Percentiles rank a stretch among this genome's conserved stretches.
Conservation (phyloP, 2,113 vertebrate genomes). For the Zapornia atra region DNA sequence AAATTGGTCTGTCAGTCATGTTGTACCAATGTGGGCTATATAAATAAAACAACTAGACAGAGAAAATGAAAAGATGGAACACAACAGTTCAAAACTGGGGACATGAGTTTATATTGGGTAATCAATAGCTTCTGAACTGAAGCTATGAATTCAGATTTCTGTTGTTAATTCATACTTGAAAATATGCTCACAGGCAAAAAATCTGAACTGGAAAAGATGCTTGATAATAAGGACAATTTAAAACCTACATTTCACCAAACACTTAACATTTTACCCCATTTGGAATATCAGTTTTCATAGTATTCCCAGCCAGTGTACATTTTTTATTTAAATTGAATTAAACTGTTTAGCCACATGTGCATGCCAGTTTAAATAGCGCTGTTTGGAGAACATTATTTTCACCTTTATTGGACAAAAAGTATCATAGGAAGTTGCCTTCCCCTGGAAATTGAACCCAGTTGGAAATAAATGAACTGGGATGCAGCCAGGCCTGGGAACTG, state of each 20-base stretch:
- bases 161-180: neutral
- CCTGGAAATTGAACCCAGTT: slow-evolving; percentile 18
- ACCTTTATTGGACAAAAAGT: slow-evolving; percentile 22
- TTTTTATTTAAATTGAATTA: slow-evolving; percentile 48
- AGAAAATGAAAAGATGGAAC: neutral
- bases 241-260: slow-evolving; percentile 9
- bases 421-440: neutral
- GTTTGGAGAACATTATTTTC: slow-evolving; percentile 48
- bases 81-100: neutral
- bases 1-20: neutral
- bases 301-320: slow-evolving; percentile 9
- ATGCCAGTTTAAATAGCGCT: slow-evolving; percentile 47
- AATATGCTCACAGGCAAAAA: neutral
- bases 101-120: neutral
- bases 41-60: neutral
- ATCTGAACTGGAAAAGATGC: neutral
- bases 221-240: slow-evolving; percentile 2
- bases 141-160: neutral
- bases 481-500: neutral
- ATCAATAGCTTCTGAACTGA: neutral
- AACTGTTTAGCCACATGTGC: slow-evolving; percentile 18
- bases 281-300: slow-evolving; percentile 39
- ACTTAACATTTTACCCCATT: neutral
- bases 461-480: slow-evolving; percentile 21
- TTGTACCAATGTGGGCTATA: neutral